Conservation (phyloP, 2,113 vertebrate genomes). For the Cygnus buccinator region DNA sequence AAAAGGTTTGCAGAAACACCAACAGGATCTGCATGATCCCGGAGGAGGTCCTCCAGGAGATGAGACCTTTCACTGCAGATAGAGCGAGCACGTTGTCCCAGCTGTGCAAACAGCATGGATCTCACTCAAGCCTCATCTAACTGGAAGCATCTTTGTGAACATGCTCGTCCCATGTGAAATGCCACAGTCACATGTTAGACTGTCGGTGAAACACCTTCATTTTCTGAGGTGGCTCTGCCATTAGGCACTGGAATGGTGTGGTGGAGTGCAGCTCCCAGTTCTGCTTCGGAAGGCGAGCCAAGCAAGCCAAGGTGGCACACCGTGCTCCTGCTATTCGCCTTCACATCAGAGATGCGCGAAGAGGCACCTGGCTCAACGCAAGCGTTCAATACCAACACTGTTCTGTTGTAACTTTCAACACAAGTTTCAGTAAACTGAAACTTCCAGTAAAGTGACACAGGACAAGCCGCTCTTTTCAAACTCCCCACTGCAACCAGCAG, state of each 20-base stretch:
- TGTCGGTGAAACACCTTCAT: accelerated
- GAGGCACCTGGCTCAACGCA: background rate
- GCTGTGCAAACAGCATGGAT: background rate
- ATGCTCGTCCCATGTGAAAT: accelerated
- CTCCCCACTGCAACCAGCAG: background rate
- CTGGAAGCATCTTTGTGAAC: background rate
- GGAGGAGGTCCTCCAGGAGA: no score
- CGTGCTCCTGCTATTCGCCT: background rate
- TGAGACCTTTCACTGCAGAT: accelerated
- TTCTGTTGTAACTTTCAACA: background rate
- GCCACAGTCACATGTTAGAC: accelerated
- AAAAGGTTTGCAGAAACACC: background rate
- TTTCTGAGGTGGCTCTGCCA: background rate
- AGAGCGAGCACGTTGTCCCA: accelerated
- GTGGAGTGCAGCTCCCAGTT: background rate
- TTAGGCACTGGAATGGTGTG: background rate
- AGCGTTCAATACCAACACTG: background rate
- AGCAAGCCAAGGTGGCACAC: background rate
- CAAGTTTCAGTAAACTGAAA: background rate
- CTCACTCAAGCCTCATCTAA: background rate
- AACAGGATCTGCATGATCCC: accelerated
- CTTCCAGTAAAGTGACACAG: background rate
- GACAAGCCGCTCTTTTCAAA: background rate
- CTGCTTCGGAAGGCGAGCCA: background rate
- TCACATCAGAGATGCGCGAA: background rate